These are phyloP conservation scores for Nyctibius bracteatus DNA, from an alignment of 2,113 vertebrate genomes.

Conservation along the genomic window DNA sequence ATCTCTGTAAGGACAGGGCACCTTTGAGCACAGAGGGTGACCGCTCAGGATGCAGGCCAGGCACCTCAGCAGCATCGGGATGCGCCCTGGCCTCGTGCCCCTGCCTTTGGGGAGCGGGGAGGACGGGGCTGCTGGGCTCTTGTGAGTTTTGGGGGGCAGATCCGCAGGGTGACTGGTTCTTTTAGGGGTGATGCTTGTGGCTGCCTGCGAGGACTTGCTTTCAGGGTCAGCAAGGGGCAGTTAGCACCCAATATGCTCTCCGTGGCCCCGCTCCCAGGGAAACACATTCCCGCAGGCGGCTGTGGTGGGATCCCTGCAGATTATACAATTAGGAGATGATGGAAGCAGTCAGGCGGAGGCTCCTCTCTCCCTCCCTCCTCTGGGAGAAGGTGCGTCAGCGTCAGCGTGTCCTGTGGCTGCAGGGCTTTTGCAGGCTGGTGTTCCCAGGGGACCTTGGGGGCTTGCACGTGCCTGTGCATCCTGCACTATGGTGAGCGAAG, in stretches of 20 bases:
- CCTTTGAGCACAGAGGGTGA: fast-evolving
- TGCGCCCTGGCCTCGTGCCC: fast-evolving
- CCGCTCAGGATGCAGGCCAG: fast-evolving
- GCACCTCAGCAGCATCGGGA: fast-evolving
- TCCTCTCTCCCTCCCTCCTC: not conserved
- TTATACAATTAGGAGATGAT: not conserved
- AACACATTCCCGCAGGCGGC: not conserved
- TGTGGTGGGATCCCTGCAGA: not conserved
- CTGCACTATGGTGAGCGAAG: fast-evolving
- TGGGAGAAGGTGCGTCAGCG: not conserved
- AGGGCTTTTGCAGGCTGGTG: fast-evolving
- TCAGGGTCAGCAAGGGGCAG: not conserved
- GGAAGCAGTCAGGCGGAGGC: not conserved
- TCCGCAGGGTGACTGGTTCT: not conserved
- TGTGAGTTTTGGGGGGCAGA: not conserved
- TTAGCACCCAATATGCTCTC: not conserved
- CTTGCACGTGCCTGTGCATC: fast-evolving
- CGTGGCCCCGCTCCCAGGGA: not conserved
- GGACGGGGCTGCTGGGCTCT: not conserved
- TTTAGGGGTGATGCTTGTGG: not conserved
- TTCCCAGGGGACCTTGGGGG: fast-evolving
- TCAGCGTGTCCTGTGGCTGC: not conserved
- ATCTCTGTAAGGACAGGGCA: not conserved
- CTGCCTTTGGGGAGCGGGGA: fast-evolving
- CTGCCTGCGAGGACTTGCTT: not conserved